A percentile compares a stretch with the other conserved stretches of the same genome.
These are phyloP conservation scores for Ictidomys tridecemlineatus DNA, from an alignment of 2,113 vertebrate species.

Conservation along the genomic window DNA sequence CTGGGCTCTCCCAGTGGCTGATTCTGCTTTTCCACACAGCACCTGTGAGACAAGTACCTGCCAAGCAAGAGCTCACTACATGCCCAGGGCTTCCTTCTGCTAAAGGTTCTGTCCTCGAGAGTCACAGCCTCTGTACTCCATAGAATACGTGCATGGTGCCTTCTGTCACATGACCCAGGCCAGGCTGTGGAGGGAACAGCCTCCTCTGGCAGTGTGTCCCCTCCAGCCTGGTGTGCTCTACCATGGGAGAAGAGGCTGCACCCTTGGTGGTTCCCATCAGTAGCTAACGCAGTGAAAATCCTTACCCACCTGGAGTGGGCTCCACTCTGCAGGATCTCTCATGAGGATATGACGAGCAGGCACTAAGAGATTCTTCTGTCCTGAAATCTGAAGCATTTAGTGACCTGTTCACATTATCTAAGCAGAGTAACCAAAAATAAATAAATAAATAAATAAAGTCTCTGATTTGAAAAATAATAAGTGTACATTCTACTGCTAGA, in stretches of 20 bases:
- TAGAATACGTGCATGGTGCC: neutral
- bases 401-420: neutral
- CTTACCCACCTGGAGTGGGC: neutral
- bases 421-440: neutral
- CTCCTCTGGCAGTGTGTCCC: neutral
- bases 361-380: neutral
- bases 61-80: neutral
- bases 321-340: neutral
- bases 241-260: neutral
- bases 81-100: neutral
- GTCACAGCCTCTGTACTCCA: neutral
- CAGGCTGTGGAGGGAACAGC: no score
- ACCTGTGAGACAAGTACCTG: neutral
- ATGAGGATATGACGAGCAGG: neutral
- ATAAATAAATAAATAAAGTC: neutral
- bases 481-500: neutral
- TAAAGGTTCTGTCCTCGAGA: neutral
- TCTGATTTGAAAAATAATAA: neutral
- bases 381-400: conserved; percentile 45
- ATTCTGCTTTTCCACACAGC: neutral
- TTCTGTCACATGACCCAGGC: neutral
- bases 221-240: neutral
- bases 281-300: neutral
- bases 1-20: neutral
- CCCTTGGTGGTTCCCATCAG: neutral